Base-by-base conservation (phyloP, 2,797 vertebrate species). In the Intellagama lesueurii region DNA sequence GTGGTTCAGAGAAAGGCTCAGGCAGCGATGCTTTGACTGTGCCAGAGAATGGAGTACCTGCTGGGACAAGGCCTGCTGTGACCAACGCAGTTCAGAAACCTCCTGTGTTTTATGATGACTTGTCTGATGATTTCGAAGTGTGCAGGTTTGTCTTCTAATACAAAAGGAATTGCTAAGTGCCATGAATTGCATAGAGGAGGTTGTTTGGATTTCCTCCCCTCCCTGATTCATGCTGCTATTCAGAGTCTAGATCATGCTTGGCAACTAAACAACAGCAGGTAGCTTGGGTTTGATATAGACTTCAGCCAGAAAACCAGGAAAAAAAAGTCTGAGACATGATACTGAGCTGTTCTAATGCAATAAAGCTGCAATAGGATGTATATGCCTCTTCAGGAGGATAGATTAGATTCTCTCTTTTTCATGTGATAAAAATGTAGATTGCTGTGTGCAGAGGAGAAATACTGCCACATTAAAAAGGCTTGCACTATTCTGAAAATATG, bases 61-160 rank as follows among this genome's bases (percentile, higher is more conserved):
- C 88, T 88, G 95, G 88, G 30, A 12, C 91, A 76, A 87, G 83
- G 64, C 78, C 93, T 73, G 16, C 8, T 84, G 90, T 90, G 90
- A 92, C 86, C 28, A 84, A 79, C 17, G 83, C 89, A n/a, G 72
- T 66, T n/a, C 96, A 88, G 88, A 95, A 96, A 93, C 86, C 88
- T 91, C 96, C 95, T 92, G 96, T 95, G 81, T 89, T 93, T 86
- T 93, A 79, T 91, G 93, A 95, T 90, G 96, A 96, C 35, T 96
- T 89, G 92, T 98, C 98, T 89, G 98, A 98, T 93, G 97, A 99
- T 94, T 93, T 97, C 94, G 98, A 98, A 95, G 96, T 97, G 76
- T 99, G 98, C 98, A 99, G 98, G 98, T 99, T 93, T 98, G 98
- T 98, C 91, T 49, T 28, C 85, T 94, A 16, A 70, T 86, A 81